A percentile compares a stretch with the other conserved stretches of the same genome.
Conservation (phyloP, 1,140 invertebrate species). For the Homarus americanus region DNA sequence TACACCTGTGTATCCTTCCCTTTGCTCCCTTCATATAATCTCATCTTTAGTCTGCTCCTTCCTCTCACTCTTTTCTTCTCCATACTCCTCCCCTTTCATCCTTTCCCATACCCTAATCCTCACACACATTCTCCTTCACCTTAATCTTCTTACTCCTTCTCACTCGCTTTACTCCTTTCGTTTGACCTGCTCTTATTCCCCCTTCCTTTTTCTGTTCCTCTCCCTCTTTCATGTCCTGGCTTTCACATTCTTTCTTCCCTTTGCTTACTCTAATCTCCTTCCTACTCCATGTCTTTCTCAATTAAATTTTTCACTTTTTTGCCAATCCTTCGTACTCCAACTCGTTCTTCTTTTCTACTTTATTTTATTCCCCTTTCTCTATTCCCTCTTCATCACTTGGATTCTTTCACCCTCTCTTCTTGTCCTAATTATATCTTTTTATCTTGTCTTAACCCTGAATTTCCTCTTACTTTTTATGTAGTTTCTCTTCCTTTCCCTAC, state of each 20-base stretch:
- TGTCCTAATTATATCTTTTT: too few relatives aligned
- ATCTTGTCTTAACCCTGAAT: too few relatives aligned
- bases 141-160: neutral
- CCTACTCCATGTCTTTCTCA: neutral
- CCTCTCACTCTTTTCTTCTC: neutral
- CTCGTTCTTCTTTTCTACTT: too few relatives aligned
- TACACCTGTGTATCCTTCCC: too few relatives aligned
- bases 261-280: neutral
- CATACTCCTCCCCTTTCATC: neutral
- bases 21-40: too few relatives aligned
- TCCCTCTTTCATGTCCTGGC: neutral
- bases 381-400: too few relatives aligned
- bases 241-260: neutral
- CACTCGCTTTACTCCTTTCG: neutral
- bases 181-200: neutral
- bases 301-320: too few relatives aligned
- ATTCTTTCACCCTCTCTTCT: too few relatives aligned
- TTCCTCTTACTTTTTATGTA: too few relatives aligned
- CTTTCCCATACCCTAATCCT: neutral
- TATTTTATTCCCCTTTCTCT: too few relatives aligned
- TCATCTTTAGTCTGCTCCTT: neutral
- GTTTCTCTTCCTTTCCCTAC: too few relatives aligned
- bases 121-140: neutral
- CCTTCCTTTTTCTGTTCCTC: neutral
- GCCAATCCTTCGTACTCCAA: too few relatives aligned